Conservation (phyloP, 2,888 invertebrate genomes). For the Erynnis tages region DNA sequence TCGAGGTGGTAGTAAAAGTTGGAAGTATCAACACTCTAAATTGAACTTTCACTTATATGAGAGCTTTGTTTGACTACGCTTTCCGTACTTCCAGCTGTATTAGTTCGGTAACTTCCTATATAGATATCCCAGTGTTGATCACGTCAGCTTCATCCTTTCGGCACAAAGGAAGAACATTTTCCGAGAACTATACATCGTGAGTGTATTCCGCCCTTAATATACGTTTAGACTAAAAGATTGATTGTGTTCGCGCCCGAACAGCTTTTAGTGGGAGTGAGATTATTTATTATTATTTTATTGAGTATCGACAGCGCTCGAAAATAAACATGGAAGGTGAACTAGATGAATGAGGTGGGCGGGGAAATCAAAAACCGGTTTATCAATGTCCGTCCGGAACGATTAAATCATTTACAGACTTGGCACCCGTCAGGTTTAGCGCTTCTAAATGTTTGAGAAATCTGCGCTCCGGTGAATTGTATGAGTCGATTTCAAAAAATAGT, state of each 20-base stretch:
- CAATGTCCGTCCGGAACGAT: slow-evolving; percentile 18
- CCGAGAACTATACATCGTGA: slow-evolving; percentile 14
- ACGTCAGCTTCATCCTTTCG: neutral
- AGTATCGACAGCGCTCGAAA: slow-evolving; percentile 29
- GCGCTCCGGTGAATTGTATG: neutral
- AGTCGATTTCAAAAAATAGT: neutral
- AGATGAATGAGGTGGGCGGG: slow-evolving; percentile 24
- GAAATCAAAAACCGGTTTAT: slow-evolving; percentile 27
- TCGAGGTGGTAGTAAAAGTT: too few relatives aligned
- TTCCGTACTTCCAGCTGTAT: too few relatives aligned
- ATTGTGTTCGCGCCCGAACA: slow-evolving; percentile 19
- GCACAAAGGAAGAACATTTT: neutral
- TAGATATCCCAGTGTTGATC: too few relatives aligned
- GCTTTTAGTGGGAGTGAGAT: slow-evolving; percentile 26
- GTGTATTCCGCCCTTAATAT: slow-evolving; percentile 27
- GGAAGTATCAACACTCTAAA: too few relatives aligned
- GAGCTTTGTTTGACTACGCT: too few relatives aligned
- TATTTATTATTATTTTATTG: slow-evolving; percentile 31
- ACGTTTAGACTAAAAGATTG: slow-evolving; percentile 27
- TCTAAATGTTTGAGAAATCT: slow-evolving; percentile 6
- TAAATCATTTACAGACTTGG: slow-evolving; percentile 21
- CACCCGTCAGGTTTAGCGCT: neutral
- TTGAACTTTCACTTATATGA: too few relatives aligned
- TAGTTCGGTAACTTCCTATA: too few relatives aligned
- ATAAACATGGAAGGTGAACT: slow-evolving; percentile 9